Conservation (phyloP, 2,797 vertebrate species). For the Chelmon rostratus region DNA sequence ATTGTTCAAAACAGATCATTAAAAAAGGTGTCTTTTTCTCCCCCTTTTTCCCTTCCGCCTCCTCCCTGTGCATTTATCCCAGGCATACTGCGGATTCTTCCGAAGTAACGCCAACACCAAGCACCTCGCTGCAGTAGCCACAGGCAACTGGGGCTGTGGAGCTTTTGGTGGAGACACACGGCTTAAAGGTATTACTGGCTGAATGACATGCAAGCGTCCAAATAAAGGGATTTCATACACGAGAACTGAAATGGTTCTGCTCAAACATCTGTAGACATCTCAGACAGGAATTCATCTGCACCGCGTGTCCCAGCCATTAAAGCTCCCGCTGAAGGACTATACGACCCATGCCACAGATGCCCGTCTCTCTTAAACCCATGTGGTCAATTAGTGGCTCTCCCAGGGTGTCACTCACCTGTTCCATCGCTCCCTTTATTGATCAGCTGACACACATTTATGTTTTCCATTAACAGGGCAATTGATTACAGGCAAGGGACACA, state of each 20-base stretch:
- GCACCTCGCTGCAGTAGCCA: constrained; percentile 94
- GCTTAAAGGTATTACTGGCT: constrained; percentile 91
- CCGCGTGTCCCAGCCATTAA: not conserved
- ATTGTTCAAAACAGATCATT: too few relatives aligned
- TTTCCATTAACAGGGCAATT: constrained; percentile 84
- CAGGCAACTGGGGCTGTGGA: constrained; percentile 99
- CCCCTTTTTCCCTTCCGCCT: not conserved
- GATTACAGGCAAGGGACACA: constrained; percentile 69
- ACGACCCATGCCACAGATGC: not conserved
- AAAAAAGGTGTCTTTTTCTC: not conserved
- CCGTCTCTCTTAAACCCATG: constrained; percentile 27
- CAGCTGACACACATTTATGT: constrained; percentile 83
- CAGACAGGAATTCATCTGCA: not conserved
- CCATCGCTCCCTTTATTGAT: constrained; percentile 79
- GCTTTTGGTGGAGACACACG: constrained; percentile 95
- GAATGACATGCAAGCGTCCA: constrained; percentile 3
- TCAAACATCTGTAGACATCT: constrained; percentile 5
- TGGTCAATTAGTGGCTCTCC: constrained; percentile 72
- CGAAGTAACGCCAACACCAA: constrained; percentile 84
- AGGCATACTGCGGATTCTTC: constrained; percentile 96
- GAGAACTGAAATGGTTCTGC: not conserved
- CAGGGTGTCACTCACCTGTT: constrained; percentile 74
- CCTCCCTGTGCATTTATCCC: constrained; percentile 29
- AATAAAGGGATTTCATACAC: not conserved
- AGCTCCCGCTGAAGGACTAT: constrained; percentile 23